Evolutionary conservation across 1,140 invertebrate species (phyloP).

Genomic region (Pollicipes pollicipes): DNA sequence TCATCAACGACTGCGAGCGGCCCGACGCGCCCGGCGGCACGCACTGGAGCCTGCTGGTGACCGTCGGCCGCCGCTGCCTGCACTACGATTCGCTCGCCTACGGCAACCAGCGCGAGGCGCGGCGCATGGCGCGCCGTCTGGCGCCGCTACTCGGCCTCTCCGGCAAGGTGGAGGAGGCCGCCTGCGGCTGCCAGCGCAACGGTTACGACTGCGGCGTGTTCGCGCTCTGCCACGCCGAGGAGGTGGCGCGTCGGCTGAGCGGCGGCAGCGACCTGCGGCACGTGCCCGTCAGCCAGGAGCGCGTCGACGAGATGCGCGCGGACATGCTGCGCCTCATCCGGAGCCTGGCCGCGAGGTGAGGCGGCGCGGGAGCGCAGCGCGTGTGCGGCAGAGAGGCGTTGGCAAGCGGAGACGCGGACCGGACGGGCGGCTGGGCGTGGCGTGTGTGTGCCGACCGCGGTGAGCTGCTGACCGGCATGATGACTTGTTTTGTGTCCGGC

Average conservation of each 20-base stretch:
- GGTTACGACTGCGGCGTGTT: slow-evolving; percentile 64
- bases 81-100: slow-evolving; percentile 57
- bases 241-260: slow-evolving; percentile 16
- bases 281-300: neutral
- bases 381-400: too few relatives aligned
- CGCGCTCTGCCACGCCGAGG: slow-evolving; percentile 52
- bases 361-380: too few relatives aligned
- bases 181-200: slow-evolving; percentile 52
- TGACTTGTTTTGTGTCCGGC: too few relatives aligned
- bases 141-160: slow-evolving; percentile 28
- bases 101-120: slow-evolving; percentile 36
- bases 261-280: neutral
- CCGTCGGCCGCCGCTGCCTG: slow-evolving; percentile 45
- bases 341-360: neutral
- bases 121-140: slow-evolving; percentile 36
- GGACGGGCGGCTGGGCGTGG: too few relatives aligned
- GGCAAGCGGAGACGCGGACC: too few relatives aligned
- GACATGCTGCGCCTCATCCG: neutral
- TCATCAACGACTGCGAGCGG: slow-evolving; percentile 64
- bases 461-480: too few relatives aligned
- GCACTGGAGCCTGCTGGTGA: slow-evolving; percentile 64
- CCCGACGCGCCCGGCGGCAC: slow-evolving; percentile 52
- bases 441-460: too few relatives aligned
- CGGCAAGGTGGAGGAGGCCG: slow-evolving; percentile 23
- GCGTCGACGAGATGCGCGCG: neutral